Evolutionary conservation across 64 coral and sea anemone species (phyloP).

Genomic region (Hydrozoanthus tunicans): DNA sequence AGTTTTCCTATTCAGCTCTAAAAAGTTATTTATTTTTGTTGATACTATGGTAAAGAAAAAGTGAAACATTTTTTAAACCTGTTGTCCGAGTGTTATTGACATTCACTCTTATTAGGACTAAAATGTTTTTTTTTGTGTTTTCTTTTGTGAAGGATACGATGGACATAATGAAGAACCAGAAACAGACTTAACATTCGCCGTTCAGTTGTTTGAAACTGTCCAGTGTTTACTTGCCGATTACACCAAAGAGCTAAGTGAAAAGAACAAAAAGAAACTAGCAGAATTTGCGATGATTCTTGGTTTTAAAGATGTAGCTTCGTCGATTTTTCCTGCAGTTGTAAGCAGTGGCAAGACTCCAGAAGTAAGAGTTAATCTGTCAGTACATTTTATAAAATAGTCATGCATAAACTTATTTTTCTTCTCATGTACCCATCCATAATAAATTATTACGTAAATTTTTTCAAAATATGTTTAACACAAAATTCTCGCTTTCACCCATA

Average conservation of each 20-base stretch:
- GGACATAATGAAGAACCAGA: background rate
- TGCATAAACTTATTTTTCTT: too few relatives aligned
- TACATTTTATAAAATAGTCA: too few relatives aligned
- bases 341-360: background rate
- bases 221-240: slow-evolving; percentile 36
- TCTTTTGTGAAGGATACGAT: background rate
- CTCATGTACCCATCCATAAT: too few relatives aligned
- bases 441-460: too few relatives aligned
- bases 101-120: too few relatives aligned
- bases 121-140: background rate
- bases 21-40: too few relatives aligned
- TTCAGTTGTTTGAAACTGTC: slow-evolving; percentile 23
- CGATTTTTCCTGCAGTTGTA: background rate
- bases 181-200: background rate
- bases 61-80: too few relatives aligned
- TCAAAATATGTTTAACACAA: too few relatives aligned
- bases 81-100: too few relatives aligned
- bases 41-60: too few relatives aligned
- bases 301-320: slow-evolving; percentile 26
- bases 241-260: background rate
- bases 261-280: slow-evolving; percentile 20
- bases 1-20: too few relatives aligned
- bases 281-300: slow-evolving; percentile 3
- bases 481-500: too few relatives aligned
- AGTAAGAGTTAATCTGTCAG: background rate